A percentile compares a stretch with the other conserved stretches of the same genome.
Evolutionary conservation across 1,140 invertebrate species (phyloP).

Genomic region (Drosophila leontia): DNA sequence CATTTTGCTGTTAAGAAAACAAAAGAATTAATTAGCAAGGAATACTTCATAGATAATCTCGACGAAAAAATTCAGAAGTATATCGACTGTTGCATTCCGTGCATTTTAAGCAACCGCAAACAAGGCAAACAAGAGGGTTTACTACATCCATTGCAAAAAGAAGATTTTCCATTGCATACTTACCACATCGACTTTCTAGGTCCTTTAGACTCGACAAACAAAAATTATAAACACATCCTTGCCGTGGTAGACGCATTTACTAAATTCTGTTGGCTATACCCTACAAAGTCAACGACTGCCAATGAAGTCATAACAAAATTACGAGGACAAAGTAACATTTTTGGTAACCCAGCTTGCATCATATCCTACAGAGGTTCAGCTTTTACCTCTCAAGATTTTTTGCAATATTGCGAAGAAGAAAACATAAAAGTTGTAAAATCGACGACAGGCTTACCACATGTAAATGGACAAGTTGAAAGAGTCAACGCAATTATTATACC

Average conservation of each 20-base stretch:
- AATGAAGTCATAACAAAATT: neutral
- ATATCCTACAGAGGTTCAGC: slow-evolving; percentile 1
- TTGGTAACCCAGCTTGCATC: neutral
- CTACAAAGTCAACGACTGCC: neutral
- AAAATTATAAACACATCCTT: neutral
- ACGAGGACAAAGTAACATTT: neutral
- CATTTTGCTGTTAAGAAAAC: neutral
- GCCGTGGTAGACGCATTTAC: neutral
- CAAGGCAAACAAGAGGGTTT: neutral
- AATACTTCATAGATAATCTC: no score
- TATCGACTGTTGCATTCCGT: neutral
- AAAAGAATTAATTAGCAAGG: neutral
- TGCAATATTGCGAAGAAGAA: neutral
- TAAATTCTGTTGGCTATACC: neutral
- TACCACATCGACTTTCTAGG: neutral
- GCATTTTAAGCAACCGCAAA: slow-evolving; percentile 1
- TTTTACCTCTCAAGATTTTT: neutral
- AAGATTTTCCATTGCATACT: neutral
- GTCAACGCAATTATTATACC: neutral
- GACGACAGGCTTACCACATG: neutral
- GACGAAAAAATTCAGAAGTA: neutral
- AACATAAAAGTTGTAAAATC: neutral
- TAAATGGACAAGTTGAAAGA: neutral
- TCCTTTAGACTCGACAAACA: neutral
- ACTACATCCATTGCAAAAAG: neutral